Evolutionary conservation across 2,797 vertebrate genomes (phyloP), one percentile per base, ranked within the genome.

Genomic region (Smutsia temminckii): DNA sequence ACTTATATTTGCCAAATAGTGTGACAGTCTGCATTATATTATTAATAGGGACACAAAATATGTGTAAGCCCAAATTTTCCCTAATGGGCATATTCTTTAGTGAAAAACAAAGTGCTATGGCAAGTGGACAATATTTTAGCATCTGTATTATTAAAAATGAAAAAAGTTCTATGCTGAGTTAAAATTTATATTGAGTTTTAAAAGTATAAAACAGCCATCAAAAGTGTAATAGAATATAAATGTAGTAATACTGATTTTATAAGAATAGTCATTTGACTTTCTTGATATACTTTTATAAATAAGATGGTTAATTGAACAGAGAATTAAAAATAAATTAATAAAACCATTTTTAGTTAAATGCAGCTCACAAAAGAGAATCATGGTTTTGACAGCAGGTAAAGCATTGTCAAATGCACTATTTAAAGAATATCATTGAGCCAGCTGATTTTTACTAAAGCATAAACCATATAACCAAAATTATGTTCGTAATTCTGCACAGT

Each of bases 381-480:
- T 69, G 37, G 34, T 78, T 75, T 85, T 71, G 17, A 55, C 3
- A 77, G 13, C 12, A 69, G 32, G 18, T 12, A 63, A 75, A 74
- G 11, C 1, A 64, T 27, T 64, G 4, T 46, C 10, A 92, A 77
- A 27, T 93, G 49, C 57, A 87, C 94, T 96, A 88, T 71, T 93
- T 85, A 85, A 42, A 66, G 10, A 66, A 37, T 93, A 21, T 90
- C 32, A 57, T 72, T 59, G 27, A 78, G 64, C 57, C 71, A 96
- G n/a, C 55, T 64, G 49, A 68, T 29, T 74, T 87, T 59, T 84
- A n/a, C 68, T 71, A 16, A 94, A 63, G 20, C 11, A 68, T 34
- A 95, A 83, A 49, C 53, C 85, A 75, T 77, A 29, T 88, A 95
- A 89, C 74, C 63, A 91, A 94, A 94, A 64, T 49, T 88, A 57